Evolutionary conservation across 1,140 invertebrate genomes (phyloP).

Genomic region (Drosophila lowei): DNA sequence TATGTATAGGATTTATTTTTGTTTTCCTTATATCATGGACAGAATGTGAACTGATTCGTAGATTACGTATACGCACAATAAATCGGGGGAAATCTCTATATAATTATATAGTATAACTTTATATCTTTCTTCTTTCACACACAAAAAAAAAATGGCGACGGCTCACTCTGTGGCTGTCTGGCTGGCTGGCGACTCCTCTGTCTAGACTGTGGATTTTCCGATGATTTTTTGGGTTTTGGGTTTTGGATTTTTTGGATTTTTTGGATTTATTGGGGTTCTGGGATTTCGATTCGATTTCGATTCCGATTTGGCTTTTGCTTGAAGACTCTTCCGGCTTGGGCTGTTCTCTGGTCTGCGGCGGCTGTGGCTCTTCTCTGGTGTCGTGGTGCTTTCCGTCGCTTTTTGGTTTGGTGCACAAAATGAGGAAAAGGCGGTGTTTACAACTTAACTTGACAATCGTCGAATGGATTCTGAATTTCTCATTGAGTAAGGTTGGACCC

Average conservation of each 20-base stretch:
- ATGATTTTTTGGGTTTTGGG: constrained; percentile 5
- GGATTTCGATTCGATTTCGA: constrained; percentile 11
- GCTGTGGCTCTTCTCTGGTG: constrained; percentile 26
- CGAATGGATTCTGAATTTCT: constrained; percentile 81
- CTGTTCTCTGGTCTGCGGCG: constrained; percentile 25
- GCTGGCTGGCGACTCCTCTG: constrained; percentile 23
- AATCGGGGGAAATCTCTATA: constrained; percentile 31
- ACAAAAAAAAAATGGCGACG: constrained; percentile 47
- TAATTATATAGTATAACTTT: constrained; percentile 21
- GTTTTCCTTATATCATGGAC: constrained; percentile 47
- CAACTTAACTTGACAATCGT: constrained; percentile 79
- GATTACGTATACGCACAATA: constrained; percentile 50
- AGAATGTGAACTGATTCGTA: constrained; percentile 45
- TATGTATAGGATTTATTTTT: constrained; percentile 37
- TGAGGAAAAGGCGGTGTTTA: constrained; percentile 69
- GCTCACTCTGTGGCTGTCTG: constrained; percentile 19
- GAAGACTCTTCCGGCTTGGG: constrained; percentile 48
- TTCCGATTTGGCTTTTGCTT: constrained; percentile 24
- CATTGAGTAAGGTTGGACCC: constrained; percentile 76
- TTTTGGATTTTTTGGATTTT: constrained; percentile 8
- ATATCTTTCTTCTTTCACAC: constrained; percentile 4
- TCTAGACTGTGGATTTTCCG: constrained; percentile 11
- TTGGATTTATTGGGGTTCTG: neutral
- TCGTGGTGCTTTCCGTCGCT: constrained; percentile 25
- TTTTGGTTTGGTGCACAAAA: constrained; percentile 65